phyloP scores from a whole-genome alignment of 1,140 invertebrate genomes.

The Akabosia matsudoensis region DNA sequence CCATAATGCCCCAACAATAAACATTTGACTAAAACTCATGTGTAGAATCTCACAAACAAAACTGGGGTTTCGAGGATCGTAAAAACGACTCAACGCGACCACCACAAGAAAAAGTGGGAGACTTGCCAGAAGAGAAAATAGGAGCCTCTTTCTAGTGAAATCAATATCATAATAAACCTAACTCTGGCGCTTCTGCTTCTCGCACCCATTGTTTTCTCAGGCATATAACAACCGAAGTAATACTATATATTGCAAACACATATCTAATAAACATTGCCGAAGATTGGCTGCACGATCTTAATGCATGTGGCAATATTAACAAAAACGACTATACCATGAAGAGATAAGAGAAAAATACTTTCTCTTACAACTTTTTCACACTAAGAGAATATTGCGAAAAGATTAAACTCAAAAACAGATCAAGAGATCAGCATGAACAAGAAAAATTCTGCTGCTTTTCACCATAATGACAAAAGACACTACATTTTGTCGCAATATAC shows the following conservation, averaged over 20 bases:
- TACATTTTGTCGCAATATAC: background rate
- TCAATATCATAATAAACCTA: constrained; percentile 21
- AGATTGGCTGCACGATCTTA: background rate
- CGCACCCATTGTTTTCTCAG: too few species aligned
- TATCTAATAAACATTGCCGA: background rate
- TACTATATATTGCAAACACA: too few species aligned
- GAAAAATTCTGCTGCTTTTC: background rate
- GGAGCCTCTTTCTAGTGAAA: constrained; percentile 15
- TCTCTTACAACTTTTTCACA: background rate
- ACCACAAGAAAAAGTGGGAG: constrained; percentile 13
- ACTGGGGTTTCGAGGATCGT: too few species aligned
- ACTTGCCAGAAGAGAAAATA: constrained; percentile 24
- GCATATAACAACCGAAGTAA: too few species aligned
- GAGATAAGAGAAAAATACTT: background rate
- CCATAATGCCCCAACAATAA: too few species aligned
- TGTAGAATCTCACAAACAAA: too few species aligned
- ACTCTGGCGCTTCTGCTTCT: constrained; percentile 9
- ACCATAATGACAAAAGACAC: background rate
- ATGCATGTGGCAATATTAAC: constrained; percentile 13
- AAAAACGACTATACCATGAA: background rate
- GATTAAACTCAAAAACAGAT: constrained; percentile 19
- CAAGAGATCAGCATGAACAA: constrained; percentile 22
- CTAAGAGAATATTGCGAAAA: background rate
- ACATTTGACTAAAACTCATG: too few species aligned
- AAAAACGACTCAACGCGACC: background rate